Conservation (phyloP, 2,888 invertebrate species). For the Archips crataeganus region DNA sequence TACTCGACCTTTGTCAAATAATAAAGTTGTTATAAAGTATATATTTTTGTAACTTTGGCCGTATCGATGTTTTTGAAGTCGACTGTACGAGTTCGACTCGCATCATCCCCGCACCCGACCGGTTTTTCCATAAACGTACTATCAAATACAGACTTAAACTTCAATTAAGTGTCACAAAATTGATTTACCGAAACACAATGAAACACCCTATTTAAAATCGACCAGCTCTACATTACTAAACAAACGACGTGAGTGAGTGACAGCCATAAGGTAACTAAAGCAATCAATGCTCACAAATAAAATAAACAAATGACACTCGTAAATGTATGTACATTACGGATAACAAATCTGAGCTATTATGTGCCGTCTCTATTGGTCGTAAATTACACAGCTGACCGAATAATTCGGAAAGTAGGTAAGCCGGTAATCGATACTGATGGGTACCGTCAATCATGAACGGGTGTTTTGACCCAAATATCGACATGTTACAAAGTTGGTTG, state of each 20-base stretch:
- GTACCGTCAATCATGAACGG: slow-evolving; percentile 22
- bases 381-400: neutral
- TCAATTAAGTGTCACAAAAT: no score
- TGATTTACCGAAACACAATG: neutral
- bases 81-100: no score
- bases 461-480: slow-evolving; percentile 21
- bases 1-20: no score
- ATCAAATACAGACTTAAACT: no score
- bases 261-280: neutral
- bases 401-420: slow-evolving; percentile 26
- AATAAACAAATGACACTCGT: neutral
- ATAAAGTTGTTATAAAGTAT: no score
- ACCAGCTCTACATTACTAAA: neutral
- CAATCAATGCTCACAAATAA: neutral
- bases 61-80: no score
- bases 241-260: neutral
- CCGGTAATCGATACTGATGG: slow-evolving; percentile 32
- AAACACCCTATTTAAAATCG: neutral
- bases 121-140: no score
- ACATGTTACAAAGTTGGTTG: neutral
- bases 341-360: slow-evolving; percentile 4
- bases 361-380: slow-evolving; percentile 3
- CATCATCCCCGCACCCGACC: no score
- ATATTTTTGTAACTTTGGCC: no score
- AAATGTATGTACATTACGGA: neutral